Conservation (phyloP, 1,140 invertebrate species). For the Drosophila pruinosa region DNA sequence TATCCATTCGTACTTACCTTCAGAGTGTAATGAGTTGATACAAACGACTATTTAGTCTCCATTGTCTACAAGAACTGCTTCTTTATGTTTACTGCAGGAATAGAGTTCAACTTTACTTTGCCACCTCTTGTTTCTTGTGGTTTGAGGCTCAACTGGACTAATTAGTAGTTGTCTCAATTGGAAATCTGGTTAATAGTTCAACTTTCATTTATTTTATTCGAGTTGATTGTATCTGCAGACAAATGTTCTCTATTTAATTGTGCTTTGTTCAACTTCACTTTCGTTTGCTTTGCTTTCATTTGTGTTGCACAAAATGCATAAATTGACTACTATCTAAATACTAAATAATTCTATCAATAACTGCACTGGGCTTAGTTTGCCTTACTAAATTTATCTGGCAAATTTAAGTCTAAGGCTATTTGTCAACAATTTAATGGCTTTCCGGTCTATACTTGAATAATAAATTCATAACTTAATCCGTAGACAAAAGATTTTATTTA, state of each 20-base stretch:
- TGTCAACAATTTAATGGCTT: not conserved
- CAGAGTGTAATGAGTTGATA: too few species aligned
- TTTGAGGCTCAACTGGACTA: not conserved
- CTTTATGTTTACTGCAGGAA: too few species aligned
- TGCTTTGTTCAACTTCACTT: too few species aligned
- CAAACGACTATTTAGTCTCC: too few species aligned
- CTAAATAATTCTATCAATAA: not conserved
- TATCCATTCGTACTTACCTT: too few species aligned
- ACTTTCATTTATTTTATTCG: not conserved
- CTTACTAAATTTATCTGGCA: not conserved
- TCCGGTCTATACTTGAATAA: too few species aligned
- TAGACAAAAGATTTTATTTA: not conserved
- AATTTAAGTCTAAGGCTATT: not conserved
- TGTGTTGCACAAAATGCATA: not conserved
- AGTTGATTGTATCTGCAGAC: not conserved
- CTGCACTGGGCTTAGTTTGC: not conserved
- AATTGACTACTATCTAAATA: not conserved
- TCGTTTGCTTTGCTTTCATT: not conserved
- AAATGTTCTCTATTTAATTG: not conserved
- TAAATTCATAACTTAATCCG: not conserved
- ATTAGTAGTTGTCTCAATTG: not conserved
- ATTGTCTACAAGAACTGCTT: too few species aligned
- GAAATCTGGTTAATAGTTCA: not conserved
- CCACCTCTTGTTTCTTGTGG: constrained; percentile 35
- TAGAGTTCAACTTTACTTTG: not conserved